These are phyloP conservation scores for Clarias magur DNA, from an alignment of 2,113 vertebrate species.

Conservation along the genomic window DNA sequence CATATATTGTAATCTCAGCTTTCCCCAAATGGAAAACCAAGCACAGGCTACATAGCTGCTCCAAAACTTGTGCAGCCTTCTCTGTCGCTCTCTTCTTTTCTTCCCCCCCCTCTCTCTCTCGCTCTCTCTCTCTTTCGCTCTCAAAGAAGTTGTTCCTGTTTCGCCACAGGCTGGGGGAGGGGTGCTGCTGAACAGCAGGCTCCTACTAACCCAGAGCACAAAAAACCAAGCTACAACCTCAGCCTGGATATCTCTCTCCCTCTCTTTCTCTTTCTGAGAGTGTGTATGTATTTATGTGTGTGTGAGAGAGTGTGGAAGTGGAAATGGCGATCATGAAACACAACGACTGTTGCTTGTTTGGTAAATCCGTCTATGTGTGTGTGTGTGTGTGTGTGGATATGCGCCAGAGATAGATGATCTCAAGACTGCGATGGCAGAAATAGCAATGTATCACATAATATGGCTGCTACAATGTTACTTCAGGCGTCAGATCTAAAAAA, in stretches of 20 bases:
- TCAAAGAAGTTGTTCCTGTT: slow-evolving; percentile 85
- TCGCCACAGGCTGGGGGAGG: slow-evolving; percentile 77
- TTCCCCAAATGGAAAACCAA: slow-evolving; percentile 67
- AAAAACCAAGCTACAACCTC: slow-evolving; percentile 25
- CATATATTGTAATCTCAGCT: slow-evolving; percentile 65
- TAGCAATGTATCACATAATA: slow-evolving; percentile 41
- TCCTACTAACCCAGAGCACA: slow-evolving; percentile 45
- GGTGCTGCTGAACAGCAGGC: slow-evolving; percentile 67
- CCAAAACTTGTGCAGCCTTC: slow-evolving; percentile 77
- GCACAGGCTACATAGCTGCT: slow-evolving; percentile 68
- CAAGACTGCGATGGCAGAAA: slow-evolving; percentile 34
- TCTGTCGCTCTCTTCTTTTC: slow-evolving; percentile 46
- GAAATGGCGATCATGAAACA: slow-evolving; percentile 29
- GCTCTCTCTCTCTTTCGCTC: slow-evolving; percentile 51
- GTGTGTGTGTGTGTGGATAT: neutral
- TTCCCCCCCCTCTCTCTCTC: slow-evolving; percentile 42
- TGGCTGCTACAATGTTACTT: neutral
- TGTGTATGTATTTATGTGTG: neutral
- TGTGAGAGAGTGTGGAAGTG: neutral
- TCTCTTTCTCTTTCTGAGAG: neutral
- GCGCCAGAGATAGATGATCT: slow-evolving; percentile 8
- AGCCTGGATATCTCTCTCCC: neutral
- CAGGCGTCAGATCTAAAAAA: neutral
- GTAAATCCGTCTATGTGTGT: neutral
- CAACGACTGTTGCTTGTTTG: neutral